Evolutionary conservation across 2,113 vertebrate genomes (phyloP).

Genomic region (Prietella phreatophila): DNA sequence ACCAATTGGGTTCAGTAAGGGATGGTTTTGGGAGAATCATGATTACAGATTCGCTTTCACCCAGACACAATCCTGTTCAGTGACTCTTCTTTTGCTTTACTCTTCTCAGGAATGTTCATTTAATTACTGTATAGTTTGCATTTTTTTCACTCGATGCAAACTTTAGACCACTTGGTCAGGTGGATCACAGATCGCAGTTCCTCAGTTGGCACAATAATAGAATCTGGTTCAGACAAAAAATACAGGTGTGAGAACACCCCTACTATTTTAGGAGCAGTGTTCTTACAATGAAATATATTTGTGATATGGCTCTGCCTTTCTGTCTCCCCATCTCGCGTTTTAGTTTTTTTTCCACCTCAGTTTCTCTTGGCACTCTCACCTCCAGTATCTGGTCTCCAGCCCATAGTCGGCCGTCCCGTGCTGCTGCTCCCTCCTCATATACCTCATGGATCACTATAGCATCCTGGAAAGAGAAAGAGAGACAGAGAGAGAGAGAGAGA

Average conservation of each 20-base stretch:
- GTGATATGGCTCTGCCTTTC: background rate
- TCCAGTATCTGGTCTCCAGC: conserved; percentile 94
- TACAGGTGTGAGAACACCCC: background rate
- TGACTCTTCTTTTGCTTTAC: background rate
- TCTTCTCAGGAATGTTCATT: background rate
- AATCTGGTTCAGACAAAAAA: background rate
- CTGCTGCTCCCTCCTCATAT: conserved; percentile 95
- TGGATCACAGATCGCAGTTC: no score
- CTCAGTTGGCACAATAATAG: background rate
- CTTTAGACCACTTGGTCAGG: background rate
- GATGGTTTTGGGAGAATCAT: background rate
- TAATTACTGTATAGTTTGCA: background rate
- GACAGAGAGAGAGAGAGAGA: background rate
- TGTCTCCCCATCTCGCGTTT: background rate
- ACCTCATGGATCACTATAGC: conserved; percentile 98
- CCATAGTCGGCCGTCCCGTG: conserved; percentile 90
- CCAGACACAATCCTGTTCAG: background rate
- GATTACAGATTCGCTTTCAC: background rate
- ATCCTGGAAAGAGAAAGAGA: conserved; percentile 68
- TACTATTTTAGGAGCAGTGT: background rate
- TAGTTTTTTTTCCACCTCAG: no score
- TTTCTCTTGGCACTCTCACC: conserved; percentile 65
- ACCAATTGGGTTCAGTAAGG: background rate
- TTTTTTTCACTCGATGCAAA: background rate
- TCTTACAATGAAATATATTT: background rate